Evolutionary conservation across 2,797 vertebrate species (phyloP).

Genomic region (Lagocephalus sceleratus): DNA sequence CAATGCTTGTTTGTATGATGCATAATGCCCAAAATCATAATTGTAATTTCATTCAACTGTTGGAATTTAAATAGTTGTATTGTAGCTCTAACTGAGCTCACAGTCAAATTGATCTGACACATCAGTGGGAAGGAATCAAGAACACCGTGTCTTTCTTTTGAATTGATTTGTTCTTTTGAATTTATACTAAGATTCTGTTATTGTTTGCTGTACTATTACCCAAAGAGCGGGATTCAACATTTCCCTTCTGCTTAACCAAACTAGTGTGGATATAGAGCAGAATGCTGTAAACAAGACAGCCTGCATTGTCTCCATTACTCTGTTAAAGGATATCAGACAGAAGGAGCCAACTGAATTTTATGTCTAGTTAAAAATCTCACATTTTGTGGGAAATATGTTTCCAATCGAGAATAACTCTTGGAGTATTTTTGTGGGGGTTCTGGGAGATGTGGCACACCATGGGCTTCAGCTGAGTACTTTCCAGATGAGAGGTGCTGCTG

Average conservation of each 20-base stretch:
- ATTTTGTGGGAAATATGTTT: constrained; percentile 27
- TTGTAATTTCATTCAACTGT: too few species aligned
- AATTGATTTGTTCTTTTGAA: too few species aligned
- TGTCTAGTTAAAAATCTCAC: constrained; percentile 8
- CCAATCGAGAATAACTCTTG: constrained; percentile 9
- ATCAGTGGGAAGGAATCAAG: too few species aligned
- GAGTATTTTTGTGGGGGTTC: constrained; percentile 25
- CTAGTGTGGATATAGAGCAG: not conserved
- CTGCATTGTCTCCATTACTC: constrained; percentile 18
- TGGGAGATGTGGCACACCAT: constrained; percentile 9
- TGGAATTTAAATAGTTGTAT: too few species aligned
- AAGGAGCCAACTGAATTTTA: constrained; percentile 10
- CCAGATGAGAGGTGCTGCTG: constrained; percentile 42
- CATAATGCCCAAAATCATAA: too few species aligned
- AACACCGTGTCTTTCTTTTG: too few species aligned
- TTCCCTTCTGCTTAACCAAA: constrained; percentile 8
- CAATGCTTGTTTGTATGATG: too few species aligned
- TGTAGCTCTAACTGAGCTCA: too few species aligned
- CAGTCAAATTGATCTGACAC: too few species aligned
- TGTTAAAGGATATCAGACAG: constrained; percentile 23
- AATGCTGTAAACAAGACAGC: constrained; percentile 11
- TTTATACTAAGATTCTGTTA: not conserved
- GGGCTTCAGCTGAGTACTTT: constrained; percentile 41
- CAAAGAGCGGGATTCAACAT: constrained; percentile 3
- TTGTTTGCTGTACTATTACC: not conserved